These are phyloP conservation scores for Anguilla pacifica DNA, from an alignment of 2,797 vertebrate genomes.

Conservation along the genomic window DNA sequence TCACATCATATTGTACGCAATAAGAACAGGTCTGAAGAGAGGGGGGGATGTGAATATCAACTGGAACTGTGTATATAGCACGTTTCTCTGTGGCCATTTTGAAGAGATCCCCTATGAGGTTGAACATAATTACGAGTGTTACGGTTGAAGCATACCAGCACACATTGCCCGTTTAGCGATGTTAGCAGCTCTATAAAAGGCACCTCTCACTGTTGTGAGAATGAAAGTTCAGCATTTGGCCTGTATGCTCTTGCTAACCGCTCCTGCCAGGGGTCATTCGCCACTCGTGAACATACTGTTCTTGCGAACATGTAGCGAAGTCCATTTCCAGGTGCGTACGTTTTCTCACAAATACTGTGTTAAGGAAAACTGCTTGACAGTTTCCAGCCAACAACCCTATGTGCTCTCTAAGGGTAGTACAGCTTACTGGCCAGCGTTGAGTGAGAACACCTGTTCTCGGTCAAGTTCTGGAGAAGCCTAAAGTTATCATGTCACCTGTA, in stretches of 20 bases:
- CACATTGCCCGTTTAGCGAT: neutral
- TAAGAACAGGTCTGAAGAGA: neutral
- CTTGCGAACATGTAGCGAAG: neutral
- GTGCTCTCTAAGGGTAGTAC: neutral
- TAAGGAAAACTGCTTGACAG: no score
- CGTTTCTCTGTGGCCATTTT: neutral
- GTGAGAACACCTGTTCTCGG: neutral
- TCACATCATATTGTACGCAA: neutral
- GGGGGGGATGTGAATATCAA: neutral
- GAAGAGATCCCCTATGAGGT: neutral
- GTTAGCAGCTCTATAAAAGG: neutral
- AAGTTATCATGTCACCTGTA: neutral
- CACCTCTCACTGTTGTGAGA: neutral
- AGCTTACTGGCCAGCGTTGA: neutral
- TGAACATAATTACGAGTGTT: neutral
- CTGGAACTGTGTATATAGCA: neutral
- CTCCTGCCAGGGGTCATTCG: neutral
- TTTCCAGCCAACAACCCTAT: no score
- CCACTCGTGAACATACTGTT: neutral
- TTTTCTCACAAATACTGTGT: neutral
- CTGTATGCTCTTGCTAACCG: neutral
- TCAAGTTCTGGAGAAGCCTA: neutral
- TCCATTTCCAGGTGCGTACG: neutral
- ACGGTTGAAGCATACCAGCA: neutral
- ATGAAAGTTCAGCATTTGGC: neutral